Percentiles rank a stretch among this genome's conserved stretches.
phyloP scores from a whole-genome alignment of 2,888 invertebrate species.

The Bembecia ichneumoniformis region DNA sequence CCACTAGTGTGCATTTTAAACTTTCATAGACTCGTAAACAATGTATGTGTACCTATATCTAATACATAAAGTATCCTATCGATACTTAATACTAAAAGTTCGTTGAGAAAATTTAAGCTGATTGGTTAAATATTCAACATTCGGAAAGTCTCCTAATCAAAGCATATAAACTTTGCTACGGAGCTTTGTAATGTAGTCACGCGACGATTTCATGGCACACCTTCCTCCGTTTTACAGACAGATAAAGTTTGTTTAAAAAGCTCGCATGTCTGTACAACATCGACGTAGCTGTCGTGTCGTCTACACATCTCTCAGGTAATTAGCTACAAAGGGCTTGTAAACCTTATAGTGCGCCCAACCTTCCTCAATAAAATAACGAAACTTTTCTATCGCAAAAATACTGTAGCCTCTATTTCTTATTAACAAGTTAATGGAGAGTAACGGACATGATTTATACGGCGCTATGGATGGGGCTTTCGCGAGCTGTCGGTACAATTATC shows the following conservation, averaged over 20 bases:
- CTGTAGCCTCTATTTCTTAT: constrained; percentile 66
- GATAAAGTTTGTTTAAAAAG: constrained; percentile 68
- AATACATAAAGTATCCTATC: constrained; percentile 2
- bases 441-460: constrained; percentile 67
- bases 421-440: constrained; percentile 69
- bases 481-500: constrained; percentile 61
- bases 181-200: constrained; percentile 53
- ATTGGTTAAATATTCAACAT: constrained; percentile 1
- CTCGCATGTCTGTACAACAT: constrained; percentile 63
- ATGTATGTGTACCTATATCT: no score
- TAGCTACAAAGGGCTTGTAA: no score
- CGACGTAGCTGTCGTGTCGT: constrained; percentile 56
- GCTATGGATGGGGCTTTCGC: constrained; percentile 25
- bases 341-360: no score
- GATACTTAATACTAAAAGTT: constrained; percentile 2
- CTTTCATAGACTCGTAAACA: not conserved
- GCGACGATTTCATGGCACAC: constrained; percentile 69
- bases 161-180: constrained; percentile 50
- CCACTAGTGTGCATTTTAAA: constrained; percentile 19
- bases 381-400: constrained; percentile 28
- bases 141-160: constrained; percentile 49
- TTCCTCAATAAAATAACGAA: no score
- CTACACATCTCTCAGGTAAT: constrained; percentile 14
- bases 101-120: not conserved
- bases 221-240: constrained; percentile 62